Percentiles rank a stretch among this genome's conserved stretches.
Conservation (phyloP, 2,797 vertebrate genomes). For the Knipowitschia caucasica region DNA sequence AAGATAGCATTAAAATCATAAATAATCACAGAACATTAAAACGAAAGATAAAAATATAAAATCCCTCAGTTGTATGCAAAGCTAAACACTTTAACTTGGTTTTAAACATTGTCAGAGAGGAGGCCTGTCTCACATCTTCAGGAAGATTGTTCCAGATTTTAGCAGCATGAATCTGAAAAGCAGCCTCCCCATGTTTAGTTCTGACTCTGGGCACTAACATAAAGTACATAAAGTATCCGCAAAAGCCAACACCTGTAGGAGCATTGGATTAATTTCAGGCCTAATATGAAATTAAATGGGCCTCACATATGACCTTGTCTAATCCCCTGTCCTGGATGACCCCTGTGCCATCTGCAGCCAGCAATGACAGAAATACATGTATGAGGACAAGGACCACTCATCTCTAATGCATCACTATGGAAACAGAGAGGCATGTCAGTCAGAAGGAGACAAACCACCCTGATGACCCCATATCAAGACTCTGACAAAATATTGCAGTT, state of each 20-base stretch:
- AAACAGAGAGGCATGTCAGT: conserved; percentile 50
- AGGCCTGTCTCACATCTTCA: no score
- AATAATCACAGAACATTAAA: no score
- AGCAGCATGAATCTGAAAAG: no score
- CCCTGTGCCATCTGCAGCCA: conserved; percentile 13
- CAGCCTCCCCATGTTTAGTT: no score
- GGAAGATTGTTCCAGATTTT: no score
- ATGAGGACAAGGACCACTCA: conserved; percentile 8
- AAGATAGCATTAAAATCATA: no score
- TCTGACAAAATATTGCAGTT: no score
- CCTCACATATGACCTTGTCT: conserved; percentile 17
- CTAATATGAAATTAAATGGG: conserved; percentile 12
- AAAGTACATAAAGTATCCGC: conserved; percentile 55
- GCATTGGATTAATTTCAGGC: conserved; percentile 6
- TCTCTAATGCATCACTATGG: conserved; percentile 46
- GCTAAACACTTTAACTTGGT: no score
- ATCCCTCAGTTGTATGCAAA: no score
- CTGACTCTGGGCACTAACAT: conserved; percentile 26
- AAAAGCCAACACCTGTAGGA: conserved; percentile 32
- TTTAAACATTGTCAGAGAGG: no score
- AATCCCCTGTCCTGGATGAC: conserved; percentile 21
- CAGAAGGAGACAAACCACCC: conserved; percentile 27
- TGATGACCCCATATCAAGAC: conserved; percentile 48
- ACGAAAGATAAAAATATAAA: no score
- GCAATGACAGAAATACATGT: conserved; percentile 17